These are phyloP conservation scores for Laticauda colubrina DNA, from an alignment of 2,113 vertebrate genomes.

Conservation along the genomic window DNA sequence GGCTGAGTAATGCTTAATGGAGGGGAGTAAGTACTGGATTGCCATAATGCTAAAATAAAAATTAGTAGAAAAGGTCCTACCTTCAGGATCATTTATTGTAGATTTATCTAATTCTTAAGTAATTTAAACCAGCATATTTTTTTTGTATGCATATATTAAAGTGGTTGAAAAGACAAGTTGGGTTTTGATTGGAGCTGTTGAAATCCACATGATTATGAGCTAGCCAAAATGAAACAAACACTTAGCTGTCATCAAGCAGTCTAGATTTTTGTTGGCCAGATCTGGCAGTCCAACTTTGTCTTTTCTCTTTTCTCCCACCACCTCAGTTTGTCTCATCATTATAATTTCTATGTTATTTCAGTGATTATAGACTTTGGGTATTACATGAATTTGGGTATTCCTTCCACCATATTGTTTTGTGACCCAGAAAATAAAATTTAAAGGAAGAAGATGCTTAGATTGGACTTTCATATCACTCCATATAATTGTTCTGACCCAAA, in stretches of 20 bases:
- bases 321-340: background rate
- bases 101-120: background rate
- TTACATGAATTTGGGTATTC: background rate
- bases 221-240: background rate
- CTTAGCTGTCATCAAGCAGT: background rate
- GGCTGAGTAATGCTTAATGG: slow-evolving; percentile 19
- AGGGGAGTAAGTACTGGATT: background rate
- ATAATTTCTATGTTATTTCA: background rate
- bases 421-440: background rate
- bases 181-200: background rate
- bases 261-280: background rate
- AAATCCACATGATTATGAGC: background rate
- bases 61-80: background rate
- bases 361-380: background rate
- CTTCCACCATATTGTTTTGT: background rate
- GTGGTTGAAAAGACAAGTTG: background rate
- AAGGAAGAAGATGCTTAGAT: background rate
- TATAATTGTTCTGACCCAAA: too few species aligned
- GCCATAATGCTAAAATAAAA: background rate
- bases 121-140: background rate
- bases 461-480: background rate
- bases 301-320: background rate
- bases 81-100: background rate
- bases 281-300: background rate
- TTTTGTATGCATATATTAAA: background rate